Conservation (phyloP, 2,888 invertebrate species). For the Dorcus parallelipipedus region DNA sequence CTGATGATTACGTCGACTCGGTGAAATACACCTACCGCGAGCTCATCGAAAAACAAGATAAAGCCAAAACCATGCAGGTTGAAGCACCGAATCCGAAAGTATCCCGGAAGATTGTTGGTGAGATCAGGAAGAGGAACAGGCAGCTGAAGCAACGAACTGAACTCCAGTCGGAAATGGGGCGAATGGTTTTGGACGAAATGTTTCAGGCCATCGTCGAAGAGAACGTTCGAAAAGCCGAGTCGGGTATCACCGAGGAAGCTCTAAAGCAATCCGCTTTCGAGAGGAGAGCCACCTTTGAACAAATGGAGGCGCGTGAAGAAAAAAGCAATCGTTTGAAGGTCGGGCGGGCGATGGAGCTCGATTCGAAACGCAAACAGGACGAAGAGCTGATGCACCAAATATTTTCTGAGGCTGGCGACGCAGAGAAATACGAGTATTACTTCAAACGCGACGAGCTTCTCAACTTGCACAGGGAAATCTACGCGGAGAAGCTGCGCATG, state of each 20-base stretch:
- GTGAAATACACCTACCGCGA: background rate
- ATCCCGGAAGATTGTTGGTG: background rate
- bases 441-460: constrained; percentile 52
- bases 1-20: too few species aligned
- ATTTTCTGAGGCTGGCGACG: constrained; percentile 17
- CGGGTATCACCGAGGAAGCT: constrained; percentile 54
- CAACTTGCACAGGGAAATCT: constrained; percentile 55
- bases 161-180: too few species aligned
- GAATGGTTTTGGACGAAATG: too few species aligned
- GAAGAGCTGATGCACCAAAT: constrained; percentile 47
- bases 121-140: background rate
- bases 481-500: constrained; percentile 53
- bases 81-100: background rate
- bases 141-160: too few species aligned
- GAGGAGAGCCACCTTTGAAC: constrained; percentile 62
- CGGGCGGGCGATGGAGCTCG: constrained; percentile 52
- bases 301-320: constrained; percentile 60
- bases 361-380: constrained; percentile 52
- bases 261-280: constrained; percentile 63
- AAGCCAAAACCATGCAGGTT: background rate
- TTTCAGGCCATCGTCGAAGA: too few species aligned
- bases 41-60: background rate
- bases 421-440: constrained; percentile 27
- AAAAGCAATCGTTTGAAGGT: constrained; percentile 56
- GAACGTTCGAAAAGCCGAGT: constrained; percentile 35